Evolutionary conservation across 2,113 vertebrate genomes (phyloP), one percentile per base, ranked within the genome.

Genomic region (Lepisosteus oculatus): DNA sequence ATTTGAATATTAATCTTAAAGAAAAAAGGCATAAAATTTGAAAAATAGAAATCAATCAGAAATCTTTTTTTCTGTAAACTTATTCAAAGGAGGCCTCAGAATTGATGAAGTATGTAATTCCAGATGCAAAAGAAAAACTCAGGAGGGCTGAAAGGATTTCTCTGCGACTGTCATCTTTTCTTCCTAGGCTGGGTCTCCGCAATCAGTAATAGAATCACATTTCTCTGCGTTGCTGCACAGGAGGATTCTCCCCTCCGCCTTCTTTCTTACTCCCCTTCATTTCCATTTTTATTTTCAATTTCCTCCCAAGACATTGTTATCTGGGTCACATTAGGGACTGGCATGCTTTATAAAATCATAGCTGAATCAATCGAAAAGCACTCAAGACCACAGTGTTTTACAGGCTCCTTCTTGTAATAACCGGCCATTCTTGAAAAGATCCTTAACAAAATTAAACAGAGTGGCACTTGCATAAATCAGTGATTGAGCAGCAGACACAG

Each of bases 211-310:
- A 85, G 85, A 90, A 91, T 92, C 87, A 90, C 85, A 85, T 80
- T 84, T 83, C 78, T 76, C 76, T 67, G 85, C 76, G 85, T 87
- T 77, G 63, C 84, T 82, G 86, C 77, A 85, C 85, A 86, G 82
- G 80, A 89, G 84, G 83, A 81, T 84, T 86, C 84, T 83, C 85
- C 73, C 74, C 14, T 17, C 75, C 57, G 72, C 68, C 72, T 76
- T 59, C 72, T 76, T 73, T 74, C 80, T 81, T 66, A 75, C 69
- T 74, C 87, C 79, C 81, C 85, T 93, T 92, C 85, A 92, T 94
- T 93, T 93, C 84, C 91, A 92, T 92, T 92, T 92, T 85, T 92
- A 86, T 90, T 93, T 91, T 90, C 90, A 80, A 83, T 91, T 88
- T 91, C 81, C 84, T 91, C 88, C 87, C 86, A 85, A 90, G 92